Percentiles rank a stretch among this genome's conserved stretches.
phyloP scores from a whole-genome alignment of 2,113 vertebrate genomes.

The Mesoclemmys tuberculata region DNA sequence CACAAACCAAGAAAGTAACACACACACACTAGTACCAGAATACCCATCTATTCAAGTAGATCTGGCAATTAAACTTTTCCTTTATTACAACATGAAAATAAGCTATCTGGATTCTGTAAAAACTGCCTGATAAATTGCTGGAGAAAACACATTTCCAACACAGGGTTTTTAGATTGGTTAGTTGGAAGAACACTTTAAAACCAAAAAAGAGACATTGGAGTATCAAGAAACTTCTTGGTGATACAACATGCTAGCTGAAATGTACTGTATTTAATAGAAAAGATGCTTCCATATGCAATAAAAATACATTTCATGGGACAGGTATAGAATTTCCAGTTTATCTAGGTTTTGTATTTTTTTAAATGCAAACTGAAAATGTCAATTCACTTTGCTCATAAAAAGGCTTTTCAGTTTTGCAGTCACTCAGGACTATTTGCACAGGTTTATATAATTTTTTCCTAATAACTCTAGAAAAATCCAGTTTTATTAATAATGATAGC shows the following conservation, averaged over 20 bases:
- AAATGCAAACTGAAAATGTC: background rate
- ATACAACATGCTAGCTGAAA: background rate
- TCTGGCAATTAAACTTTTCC: background rate
- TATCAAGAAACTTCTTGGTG: background rate
- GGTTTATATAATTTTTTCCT: background rate
- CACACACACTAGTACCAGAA: background rate
- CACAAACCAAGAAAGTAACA: background rate
- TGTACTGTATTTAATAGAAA: background rate
- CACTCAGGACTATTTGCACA: background rate
- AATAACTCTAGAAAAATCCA: background rate
- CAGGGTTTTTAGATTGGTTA: background rate
- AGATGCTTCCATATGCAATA: background rate
- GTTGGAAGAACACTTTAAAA: constrained; percentile 11
- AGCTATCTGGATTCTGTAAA: background rate
- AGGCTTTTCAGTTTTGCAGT: background rate
- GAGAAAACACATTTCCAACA: background rate
- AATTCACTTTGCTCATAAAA: background rate
- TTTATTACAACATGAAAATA: constrained; percentile 23
- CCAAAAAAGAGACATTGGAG: background rate
- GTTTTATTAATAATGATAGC: background rate
- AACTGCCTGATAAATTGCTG: background rate
- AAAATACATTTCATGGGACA: background rate
- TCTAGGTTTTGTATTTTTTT: background rate
- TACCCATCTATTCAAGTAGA: constrained; percentile 27
- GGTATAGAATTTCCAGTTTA: fast-evolving